Percentiles rank a stretch among this genome's conserved stretches.
phyloP scores from a whole-genome alignment of 2,113 vertebrate genomes.

The Nibea albiflora region DNA sequence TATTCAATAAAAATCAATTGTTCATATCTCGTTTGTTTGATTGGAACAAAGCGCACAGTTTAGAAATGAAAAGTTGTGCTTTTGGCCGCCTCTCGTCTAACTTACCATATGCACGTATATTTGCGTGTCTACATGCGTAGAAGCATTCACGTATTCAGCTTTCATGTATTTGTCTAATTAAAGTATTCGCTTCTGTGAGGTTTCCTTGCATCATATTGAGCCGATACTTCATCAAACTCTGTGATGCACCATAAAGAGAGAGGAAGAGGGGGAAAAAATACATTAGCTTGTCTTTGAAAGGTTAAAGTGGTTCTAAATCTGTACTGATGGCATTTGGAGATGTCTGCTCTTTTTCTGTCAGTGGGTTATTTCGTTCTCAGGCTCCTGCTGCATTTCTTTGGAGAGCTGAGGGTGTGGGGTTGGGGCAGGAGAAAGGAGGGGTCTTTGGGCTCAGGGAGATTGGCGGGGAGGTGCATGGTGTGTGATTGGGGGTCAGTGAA shows the following conservation, averaged over 20 bases:
- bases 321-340: constrained; percentile 43
- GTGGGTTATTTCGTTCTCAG: constrained; percentile 67
- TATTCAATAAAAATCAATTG: neutral
- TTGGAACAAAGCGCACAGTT: neutral
- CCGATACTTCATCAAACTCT: neutral
- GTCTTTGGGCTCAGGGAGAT: constrained; percentile 6
- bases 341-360: constrained; percentile 52
- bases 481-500: constrained; percentile 35
- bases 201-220: neutral
- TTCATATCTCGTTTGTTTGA: neutral
- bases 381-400: constrained; percentile 43
- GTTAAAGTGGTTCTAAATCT: constrained; percentile 50
- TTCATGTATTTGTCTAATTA: neutral
- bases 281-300: constrained; percentile 9
- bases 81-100: too few species aligned
- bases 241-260: neutral
- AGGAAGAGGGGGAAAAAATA: neutral
- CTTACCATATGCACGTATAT: neutral
- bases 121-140: too few species aligned
- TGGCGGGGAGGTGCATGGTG: constrained; percentile 28
- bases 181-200: neutral
- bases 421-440: neutral
- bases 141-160: neutral
- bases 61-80: neutral
- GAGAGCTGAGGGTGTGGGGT: constrained; percentile 17